Conservation (phyloP, 2,888 invertebrate species). For the Leptinotarsa peninsularis region DNA sequence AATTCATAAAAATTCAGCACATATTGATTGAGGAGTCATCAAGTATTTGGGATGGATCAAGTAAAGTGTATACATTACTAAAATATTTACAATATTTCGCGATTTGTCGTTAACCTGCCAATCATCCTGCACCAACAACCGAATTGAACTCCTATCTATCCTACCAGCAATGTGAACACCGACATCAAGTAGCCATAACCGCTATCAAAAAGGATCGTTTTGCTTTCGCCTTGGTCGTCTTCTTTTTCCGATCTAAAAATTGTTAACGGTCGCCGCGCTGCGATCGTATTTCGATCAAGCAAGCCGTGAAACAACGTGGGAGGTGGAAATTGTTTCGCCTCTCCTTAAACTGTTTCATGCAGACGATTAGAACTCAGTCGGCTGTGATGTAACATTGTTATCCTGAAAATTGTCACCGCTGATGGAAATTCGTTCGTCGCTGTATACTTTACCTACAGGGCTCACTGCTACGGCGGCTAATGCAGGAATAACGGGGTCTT, state of each 20-base stretch:
- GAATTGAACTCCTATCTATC: no score
- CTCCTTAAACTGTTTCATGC: slow-evolving; percentile 67
- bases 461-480: slow-evolving; percentile 24
- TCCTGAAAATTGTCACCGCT: slow-evolving; percentile 60
- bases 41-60: no score
- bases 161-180: no score
- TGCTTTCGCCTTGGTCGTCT: slow-evolving; percentile 23
- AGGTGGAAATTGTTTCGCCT: slow-evolving; percentile 65
- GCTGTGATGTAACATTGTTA: slow-evolving; percentile 65
- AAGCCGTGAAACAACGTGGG: slow-evolving; percentile 65
- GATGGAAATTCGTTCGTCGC: slow-evolving; percentile 57
- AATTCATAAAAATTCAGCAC: no score
- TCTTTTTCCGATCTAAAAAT: slow-evolving; percentile 47
- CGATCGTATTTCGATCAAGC: slow-evolving; percentile 60
- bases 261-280: slow-evolving; percentile 53
- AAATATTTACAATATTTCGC: no score
- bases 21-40: no score
- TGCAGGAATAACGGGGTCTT: slow-evolving; percentile 23
- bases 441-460: slow-evolving; percentile 33
- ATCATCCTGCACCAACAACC: no score
- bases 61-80: no score
- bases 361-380: slow-evolving; percentile 66
- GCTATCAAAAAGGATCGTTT: no score
- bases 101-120: no score
- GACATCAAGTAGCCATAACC: no score